Evolutionary conservation across 2,888 invertebrate species (phyloP).

Genomic region (Hyposoter didymator): DNA sequence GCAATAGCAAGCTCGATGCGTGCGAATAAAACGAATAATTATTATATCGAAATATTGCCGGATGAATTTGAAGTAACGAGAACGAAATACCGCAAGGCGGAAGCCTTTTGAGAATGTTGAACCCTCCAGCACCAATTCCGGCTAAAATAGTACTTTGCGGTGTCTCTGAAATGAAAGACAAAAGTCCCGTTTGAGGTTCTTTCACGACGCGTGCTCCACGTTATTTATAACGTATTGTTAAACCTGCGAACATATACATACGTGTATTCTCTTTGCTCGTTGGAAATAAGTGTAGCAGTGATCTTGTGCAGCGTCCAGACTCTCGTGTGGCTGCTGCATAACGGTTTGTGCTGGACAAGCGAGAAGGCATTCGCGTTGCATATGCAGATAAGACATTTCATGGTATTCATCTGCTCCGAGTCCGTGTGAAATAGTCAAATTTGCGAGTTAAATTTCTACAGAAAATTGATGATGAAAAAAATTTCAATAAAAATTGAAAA

Average conservation of each 20-base stretch:
- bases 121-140: constrained; percentile 40
- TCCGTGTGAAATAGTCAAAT: not conserved
- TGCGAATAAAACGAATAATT: not conserved
- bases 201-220: constrained; percentile 1
- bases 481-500: not conserved
- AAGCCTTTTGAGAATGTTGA: constrained; percentile 31
- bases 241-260: not conserved
- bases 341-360: constrained; percentile 49
- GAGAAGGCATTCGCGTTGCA: constrained; percentile 32
- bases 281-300: constrained; percentile 30
- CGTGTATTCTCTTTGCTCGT: not conserved
- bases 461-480: not conserved
- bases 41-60: not conserved
- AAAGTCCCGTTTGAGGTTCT: constrained; percentile 46
- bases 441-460: not conserved
- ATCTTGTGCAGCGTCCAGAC: constrained; percentile 27
- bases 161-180: constrained; percentile 24
- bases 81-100: constrained; percentile 58
- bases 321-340: constrained; percentile 26
- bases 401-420: not conserved
- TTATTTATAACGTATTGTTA: constrained; percentile 61
- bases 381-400: constrained; percentile 11
- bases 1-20: not conserved
- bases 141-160: constrained; percentile 13
- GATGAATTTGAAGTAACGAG: constrained; percentile 33